phyloP scores from a whole-genome alignment of 2,113 vertebrate species.

The Sebastes schlegelii region DNA sequence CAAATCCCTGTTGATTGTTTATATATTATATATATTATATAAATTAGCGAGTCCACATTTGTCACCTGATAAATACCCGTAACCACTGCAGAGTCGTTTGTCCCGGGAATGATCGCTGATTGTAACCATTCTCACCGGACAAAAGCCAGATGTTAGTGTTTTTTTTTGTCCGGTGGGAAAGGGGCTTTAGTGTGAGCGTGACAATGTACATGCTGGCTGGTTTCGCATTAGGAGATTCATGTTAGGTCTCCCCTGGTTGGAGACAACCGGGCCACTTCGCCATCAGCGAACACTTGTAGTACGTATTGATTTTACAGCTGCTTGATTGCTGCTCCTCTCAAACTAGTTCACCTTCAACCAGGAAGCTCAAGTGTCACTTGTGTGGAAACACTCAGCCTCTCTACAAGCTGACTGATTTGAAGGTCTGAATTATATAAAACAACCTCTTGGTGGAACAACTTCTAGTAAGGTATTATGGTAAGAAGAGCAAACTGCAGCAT shows the following conservation, averaged over 20 bases:
- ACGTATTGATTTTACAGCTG: constrained; percentile 44
- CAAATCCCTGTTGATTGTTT: too few species aligned
- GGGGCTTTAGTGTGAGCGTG: not conserved
- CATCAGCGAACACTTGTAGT: constrained; percentile 8
- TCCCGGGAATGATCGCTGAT: too few species aligned
- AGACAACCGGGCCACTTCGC: constrained; percentile 10
- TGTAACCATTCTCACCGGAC: too few species aligned
- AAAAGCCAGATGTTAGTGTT: too few species aligned
- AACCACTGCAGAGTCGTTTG: too few species aligned
- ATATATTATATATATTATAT: too few species aligned
- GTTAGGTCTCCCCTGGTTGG: constrained; percentile 10
- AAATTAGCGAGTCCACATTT: too few species aligned
- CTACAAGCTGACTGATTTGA: not conserved
- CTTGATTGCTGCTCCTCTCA: constrained; percentile 42
- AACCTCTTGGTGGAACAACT: not conserved
- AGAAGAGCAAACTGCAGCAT: not conserved
- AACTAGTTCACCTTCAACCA: constrained; percentile 44
- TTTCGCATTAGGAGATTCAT: not conserved
- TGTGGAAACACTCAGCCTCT: constrained; percentile 1
- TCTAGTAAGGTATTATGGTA: not conserved
- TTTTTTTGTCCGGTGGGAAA: too few species aligned
- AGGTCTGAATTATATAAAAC: not conserved
- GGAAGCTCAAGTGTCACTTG: not conserved
- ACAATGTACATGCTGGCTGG: not conserved
- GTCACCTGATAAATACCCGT: too few species aligned